These are phyloP conservation scores for Acronicta leporina DNA, from an alignment of 2,888 invertebrate genomes.

Conservation along the genomic window DNA sequence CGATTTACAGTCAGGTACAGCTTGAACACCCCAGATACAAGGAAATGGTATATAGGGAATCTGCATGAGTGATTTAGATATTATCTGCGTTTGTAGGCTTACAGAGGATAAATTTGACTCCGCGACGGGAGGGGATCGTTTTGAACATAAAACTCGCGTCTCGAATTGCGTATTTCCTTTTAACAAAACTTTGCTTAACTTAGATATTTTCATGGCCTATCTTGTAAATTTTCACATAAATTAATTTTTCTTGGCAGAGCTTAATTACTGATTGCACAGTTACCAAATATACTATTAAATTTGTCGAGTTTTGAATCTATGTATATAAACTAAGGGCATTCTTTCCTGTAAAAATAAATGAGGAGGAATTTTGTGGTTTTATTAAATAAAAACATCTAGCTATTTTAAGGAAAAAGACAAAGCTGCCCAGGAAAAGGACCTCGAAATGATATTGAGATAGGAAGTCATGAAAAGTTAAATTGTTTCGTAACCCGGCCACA, in stretches of 20 bases:
- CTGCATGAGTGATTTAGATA: constrained; percentile 51
- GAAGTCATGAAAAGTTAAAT: constrained; percentile 55
- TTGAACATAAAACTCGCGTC: background rate
- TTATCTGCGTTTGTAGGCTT: constrained; percentile 28
- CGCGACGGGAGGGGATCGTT: constrained; percentile 6
- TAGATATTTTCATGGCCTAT: too few relatives aligned
- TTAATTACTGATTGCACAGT: too few relatives aligned
- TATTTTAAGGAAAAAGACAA: constrained; percentile 23
- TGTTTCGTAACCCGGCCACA: constrained; percentile 47
- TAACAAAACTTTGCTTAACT: too few relatives aligned
- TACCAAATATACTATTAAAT: too few relatives aligned
- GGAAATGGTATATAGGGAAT: constrained; percentile 41
- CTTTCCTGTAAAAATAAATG: background rate
- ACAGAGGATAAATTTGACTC: constrained; percentile 22
- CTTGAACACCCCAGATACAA: constrained; percentile 23
- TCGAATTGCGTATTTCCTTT: background rate
- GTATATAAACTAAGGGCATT: background rate
- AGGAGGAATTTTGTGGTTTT: background rate
- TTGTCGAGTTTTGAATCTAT: background rate
- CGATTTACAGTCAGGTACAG: constrained; percentile 49
- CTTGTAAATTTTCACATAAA: too few relatives aligned
- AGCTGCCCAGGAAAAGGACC: background rate
- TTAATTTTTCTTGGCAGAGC: too few relatives aligned
- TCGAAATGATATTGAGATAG: constrained; percentile 31
- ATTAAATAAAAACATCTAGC: background rate